Conservation (phyloP, 2,797 vertebrate species). For the Sebastes steindachneri region DNA sequence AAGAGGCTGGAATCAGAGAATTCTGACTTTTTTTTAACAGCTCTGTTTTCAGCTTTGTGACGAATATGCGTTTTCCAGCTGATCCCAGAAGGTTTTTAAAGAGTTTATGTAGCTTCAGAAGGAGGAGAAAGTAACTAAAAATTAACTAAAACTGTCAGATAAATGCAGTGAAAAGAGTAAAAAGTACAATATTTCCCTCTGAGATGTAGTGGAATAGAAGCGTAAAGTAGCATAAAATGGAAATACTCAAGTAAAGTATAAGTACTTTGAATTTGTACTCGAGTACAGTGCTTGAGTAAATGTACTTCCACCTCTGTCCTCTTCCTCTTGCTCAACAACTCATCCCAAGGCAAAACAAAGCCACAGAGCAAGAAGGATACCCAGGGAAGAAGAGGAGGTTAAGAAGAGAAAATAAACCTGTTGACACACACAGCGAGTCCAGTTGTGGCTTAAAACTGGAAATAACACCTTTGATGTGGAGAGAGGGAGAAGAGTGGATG, state of each 20-base stretch:
- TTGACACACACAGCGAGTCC: slow-evolving; percentile 10
- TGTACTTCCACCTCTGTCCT: background rate
- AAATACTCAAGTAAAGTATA: background rate
- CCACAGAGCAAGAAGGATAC: background rate
- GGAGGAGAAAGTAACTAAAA: background rate
- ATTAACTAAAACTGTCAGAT: background rate
- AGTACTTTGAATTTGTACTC: background rate
- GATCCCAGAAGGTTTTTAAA: background rate
- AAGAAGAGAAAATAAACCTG: slow-evolving; percentile 45
- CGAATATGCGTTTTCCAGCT: background rate
- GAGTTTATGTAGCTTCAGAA: background rate
- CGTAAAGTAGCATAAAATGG: background rate
- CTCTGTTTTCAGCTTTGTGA: too few relatives aligned
- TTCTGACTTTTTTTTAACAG: too few relatives aligned
- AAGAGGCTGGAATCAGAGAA: too few relatives aligned
- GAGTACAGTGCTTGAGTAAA: background rate
- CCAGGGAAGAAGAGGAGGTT: background rate
- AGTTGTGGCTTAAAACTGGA: slow-evolving; percentile 36
- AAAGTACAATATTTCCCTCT: background rate
- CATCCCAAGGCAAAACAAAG: slow-evolving; percentile 12
- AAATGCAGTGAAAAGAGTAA: background rate
- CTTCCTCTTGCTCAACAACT: slow-evolving; percentile 12
- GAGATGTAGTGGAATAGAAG: background rate
- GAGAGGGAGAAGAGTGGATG: slow-evolving; percentile 12
- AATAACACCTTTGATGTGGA: slow-evolving; percentile 48